Conservation (phyloP, 2,888 invertebrate species). For the Tiliacea aurago region DNA sequence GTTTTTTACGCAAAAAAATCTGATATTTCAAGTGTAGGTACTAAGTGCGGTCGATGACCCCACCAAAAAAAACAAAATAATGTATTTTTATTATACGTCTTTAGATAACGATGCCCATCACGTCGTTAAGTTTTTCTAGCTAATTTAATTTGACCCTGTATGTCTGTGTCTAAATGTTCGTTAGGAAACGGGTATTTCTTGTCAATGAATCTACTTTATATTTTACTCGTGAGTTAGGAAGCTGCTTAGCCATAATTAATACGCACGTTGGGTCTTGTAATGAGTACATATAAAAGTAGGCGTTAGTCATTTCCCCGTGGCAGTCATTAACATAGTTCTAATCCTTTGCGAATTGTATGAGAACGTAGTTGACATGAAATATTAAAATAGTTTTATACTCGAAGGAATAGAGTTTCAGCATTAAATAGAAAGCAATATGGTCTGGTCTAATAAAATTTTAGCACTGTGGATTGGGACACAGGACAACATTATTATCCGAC, state of each 20-base stretch:
- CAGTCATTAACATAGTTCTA: slow-evolving; percentile 27
- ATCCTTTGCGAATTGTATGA: slow-evolving; percentile 18
- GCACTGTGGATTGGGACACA: slow-evolving; percentile 13
- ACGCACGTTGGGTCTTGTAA: slow-evolving; percentile 35
- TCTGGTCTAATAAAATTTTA: slow-evolving; percentile 30
- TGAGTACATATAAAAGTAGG: slow-evolving; percentile 29
- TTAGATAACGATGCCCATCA: no score
- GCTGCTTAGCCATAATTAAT: slow-evolving; percentile 52
- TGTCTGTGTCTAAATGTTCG: background rate
- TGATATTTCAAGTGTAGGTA: no score
- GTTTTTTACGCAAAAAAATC: background rate
- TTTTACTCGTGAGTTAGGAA: slow-evolving; percentile 51
- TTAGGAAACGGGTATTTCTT: slow-evolving; percentile 35
- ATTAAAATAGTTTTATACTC: slow-evolving; percentile 17
- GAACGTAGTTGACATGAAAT: slow-evolving; percentile 12
- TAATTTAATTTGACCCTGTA: background rate
- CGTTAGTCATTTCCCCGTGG: slow-evolving; percentile 49
- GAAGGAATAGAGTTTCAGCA: slow-evolving; percentile 9
- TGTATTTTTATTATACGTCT: no score
- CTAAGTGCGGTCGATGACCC: no score
- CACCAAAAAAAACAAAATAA: no score
- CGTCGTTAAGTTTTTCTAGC: no score
- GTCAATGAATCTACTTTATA: slow-evolving; percentile 49
- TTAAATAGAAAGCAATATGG: slow-evolving; percentile 34
- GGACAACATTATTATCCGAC: slow-evolving; percentile 44